Base-by-base conservation (phyloP, 2,888 invertebrate species). In the Cephalotes varians region DNA sequence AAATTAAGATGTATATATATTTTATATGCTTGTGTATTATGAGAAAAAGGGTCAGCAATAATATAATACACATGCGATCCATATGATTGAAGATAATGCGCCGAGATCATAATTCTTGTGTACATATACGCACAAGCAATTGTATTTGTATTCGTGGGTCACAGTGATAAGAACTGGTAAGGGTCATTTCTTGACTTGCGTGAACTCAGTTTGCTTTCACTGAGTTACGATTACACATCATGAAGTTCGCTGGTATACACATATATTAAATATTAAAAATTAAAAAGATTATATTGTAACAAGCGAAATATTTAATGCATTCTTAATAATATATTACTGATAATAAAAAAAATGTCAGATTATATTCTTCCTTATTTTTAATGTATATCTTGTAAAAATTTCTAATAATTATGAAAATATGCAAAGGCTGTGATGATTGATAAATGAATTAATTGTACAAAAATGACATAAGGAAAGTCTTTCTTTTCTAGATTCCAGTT, bases 141-240 rank as follows among this genome's bases (percentile, higher is more conserved):
- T 9, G 6, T 67, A 3, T 56, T 44, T 69, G 89, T 85, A 88
- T 88, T 87, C 89, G 85, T 91, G 87, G 91, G 92, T 92, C 91
- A 91, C 84, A 86, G 84, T 90, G 93, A 93, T 93, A 93, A 88
- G 87, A 91, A 88, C 87, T 88, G 76, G 88, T 90, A 91, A 92
- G 92, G 93, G 94, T 94, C 94, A 94, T 94, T 93, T 90, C 90
- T 91, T 90, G 92, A 92, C 92, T 93, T 90, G 86, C 81, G 88
- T 92, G 91, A 93, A 91, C 91, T 90, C 92, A 93, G 93, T 93
- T 88, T 87, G 90, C 86, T 92, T 90, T 90, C 90, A 86, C 90
- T 89, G 88, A 90, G 89, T 90, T 89, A 87, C 87, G 84, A 88
- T 90, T 85, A 82, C 84, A 91, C 86, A 92, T 90, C 91, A 94